These are phyloP conservation scores for Epistrophella euchroma DNA, from an alignment of 2,888 invertebrate species.

Conservation along the genomic window DNA sequence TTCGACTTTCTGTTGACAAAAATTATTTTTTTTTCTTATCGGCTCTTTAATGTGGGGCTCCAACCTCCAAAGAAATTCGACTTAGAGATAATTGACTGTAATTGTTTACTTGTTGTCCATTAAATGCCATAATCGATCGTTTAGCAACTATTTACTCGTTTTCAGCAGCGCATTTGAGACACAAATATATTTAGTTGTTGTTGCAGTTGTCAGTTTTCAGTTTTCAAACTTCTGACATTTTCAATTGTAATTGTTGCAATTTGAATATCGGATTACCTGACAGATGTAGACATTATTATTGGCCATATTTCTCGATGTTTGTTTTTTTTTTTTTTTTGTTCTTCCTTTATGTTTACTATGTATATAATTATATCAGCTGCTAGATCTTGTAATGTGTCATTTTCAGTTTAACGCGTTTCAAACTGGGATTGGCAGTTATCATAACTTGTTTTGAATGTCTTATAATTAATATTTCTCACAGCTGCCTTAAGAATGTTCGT, in stretches of 20 bases:
- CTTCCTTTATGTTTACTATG: too few species aligned
- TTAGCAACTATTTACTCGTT: slow-evolving; percentile 60
- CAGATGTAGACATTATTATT: slow-evolving; percentile 52
- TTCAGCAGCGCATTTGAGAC: not conserved
- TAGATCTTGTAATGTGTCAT: slow-evolving; percentile 56
- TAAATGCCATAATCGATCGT: slow-evolving; percentile 63
- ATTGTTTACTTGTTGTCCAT: slow-evolving; percentile 20
- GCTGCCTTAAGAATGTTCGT: not conserved
- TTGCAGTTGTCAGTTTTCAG: slow-evolving; percentile 27
- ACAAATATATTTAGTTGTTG: not conserved
- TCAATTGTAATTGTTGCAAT: slow-evolving; percentile 47
- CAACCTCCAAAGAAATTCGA: too few species aligned
- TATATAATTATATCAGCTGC: slow-evolving; percentile 36
- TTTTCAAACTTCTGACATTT: slow-evolving; percentile 22
- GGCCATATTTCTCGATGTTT: slow-evolving; percentile 39
- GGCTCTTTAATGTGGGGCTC: too few species aligned
- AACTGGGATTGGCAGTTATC: slow-evolving; percentile 53
- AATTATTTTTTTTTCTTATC: too few species aligned
- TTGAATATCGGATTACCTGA: slow-evolving; percentile 66
- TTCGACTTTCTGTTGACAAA: too few species aligned
- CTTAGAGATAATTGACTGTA: not conserved
- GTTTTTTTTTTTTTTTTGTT: not conserved
- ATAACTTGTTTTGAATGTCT: slow-evolving; percentile 51
- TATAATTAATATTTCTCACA: slow-evolving; percentile 40
- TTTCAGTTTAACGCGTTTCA: slow-evolving; percentile 45